These are phyloP conservation scores for Euschistus heros DNA, from an alignment of 1,140 invertebrate genomes.

Conservation along the genomic window DNA sequence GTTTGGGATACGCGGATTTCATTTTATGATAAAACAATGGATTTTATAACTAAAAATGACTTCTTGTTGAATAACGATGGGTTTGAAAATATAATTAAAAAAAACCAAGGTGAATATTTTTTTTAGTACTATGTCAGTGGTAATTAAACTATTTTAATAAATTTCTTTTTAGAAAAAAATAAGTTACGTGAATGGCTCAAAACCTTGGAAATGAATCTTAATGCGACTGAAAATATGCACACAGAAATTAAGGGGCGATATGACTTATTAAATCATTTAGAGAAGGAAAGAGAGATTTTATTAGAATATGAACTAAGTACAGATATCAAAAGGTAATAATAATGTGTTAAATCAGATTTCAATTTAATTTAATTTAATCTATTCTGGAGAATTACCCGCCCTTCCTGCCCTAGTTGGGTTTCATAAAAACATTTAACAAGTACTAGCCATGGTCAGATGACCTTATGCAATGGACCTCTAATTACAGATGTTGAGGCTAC, in stretches of 20 bases:
- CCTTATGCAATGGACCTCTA: too few relatives aligned
- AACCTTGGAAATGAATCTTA: background rate
- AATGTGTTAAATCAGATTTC: too few relatives aligned
- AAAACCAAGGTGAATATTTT: background rate
- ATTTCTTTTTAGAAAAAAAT: background rate
- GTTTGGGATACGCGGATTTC: background rate
- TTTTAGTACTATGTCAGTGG: too few relatives aligned
- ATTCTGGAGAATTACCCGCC: too few relatives aligned
- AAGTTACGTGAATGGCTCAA: background rate
- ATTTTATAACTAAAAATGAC: background rate
- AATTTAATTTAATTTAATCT: too few relatives aligned
- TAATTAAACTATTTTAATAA: too few relatives aligned
- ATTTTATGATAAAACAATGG: background rate
- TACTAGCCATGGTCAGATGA: too few relatives aligned
- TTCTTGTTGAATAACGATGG: background rate
- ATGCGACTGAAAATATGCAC: background rate
- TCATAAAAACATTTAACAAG: too few relatives aligned
- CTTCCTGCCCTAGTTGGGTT: too few relatives aligned
- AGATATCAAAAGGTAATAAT: background rate
- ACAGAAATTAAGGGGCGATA: background rate
- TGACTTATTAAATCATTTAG: constrained; percentile 1
- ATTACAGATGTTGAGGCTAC: too few relatives aligned
- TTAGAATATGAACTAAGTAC: background rate
- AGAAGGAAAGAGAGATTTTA: constrained; percentile 2
- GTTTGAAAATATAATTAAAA: background rate